Base-by-base conservation (phyloP, 2,888 invertebrate genomes). In the Apomyelois bistriatella region DNA sequence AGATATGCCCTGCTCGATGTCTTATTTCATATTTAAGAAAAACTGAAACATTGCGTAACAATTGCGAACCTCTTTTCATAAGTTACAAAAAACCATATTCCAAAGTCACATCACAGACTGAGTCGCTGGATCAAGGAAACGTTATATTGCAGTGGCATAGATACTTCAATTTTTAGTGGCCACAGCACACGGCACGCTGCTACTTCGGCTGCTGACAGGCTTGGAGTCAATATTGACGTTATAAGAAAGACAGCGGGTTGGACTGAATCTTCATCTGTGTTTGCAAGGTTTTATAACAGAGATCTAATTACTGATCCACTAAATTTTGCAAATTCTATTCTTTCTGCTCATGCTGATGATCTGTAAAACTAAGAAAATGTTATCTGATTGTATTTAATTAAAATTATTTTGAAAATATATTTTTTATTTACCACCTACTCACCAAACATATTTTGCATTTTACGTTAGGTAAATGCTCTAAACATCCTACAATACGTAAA, bases 201-300 rank as follows among this genome's bases (percentile, higher is more conserved):
- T n/a, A 48, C 48, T n/a, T 49, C 49, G 5, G 22, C 38, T 9
- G 38, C 49, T 13, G 17, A 28, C 12, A 38, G 48, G n/a, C 48
- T 37, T 9, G 48, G 48, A 5, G 48, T 48, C 10, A 37, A 3
- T 22, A 48, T 48, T 22, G 48, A 48, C 16, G 5, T 17, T 12
- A 48, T 48, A 10, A 48, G 37, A 22, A 48, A 48, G 5, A 48
- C 48, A 1, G 37, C 48, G 6, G 48, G 48, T 48, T 48, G 48
- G 48, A 37, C 16, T 37, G n/a, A 22, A 16, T 5, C 17, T 1
- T 48, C 36, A 10, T n/a, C 10, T 12, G 36, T 36, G 8, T 48
- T 48, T 30, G 48, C 48, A 3, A 48, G 17, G 15, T 35, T 36
- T 15, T 48, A 48, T 12, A 35, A 48, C n/a, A 48, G 36, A 48